Evolutionary conservation across 92 coral and sea anemone genomes (phyloP).

Genomic region (Zoanthus solanderi): DNA sequence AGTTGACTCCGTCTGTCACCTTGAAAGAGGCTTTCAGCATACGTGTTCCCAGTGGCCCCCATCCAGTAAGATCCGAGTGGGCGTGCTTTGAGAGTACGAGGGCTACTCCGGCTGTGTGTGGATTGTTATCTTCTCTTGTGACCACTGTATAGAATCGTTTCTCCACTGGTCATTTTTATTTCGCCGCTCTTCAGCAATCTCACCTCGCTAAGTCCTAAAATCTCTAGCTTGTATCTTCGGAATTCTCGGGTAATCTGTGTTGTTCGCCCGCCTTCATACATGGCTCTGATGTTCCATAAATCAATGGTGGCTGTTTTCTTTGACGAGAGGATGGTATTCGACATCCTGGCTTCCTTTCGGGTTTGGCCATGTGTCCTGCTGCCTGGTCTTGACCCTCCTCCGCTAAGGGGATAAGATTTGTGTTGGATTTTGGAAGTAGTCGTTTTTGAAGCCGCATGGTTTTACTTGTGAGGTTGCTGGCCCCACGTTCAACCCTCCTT

Average conservation of each 20-base stretch:
- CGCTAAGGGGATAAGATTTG: background rate
- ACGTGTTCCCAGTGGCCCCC: conserved; percentile 18
- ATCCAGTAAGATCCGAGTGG: background rate
- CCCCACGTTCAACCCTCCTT: background rate
- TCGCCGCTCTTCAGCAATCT: too few species aligned
- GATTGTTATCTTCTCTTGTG: conserved; percentile 12
- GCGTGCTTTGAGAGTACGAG: conserved; percentile 1
- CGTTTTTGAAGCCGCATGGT: background rate
- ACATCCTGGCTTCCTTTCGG: background rate
- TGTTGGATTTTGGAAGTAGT: background rate
- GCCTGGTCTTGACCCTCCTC: background rate
- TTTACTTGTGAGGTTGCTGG: background rate
- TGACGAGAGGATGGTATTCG: background rate
- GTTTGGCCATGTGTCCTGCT: conserved; percentile 1
- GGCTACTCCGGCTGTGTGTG: conserved; percentile 2
- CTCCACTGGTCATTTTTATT: too few species aligned
- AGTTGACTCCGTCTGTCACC: background rate
- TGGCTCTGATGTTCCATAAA: background rate
- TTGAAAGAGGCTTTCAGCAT: background rate
- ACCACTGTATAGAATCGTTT: conserved; percentile 1
- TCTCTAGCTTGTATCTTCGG: background rate
- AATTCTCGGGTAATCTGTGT: conserved; percentile 1
- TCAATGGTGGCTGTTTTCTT: background rate
- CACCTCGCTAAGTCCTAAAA: background rate
- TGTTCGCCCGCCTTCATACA: background rate